phyloP scores from a whole-genome alignment of 2,888 invertebrate species.

The Sympetrum striolatum region DNA sequence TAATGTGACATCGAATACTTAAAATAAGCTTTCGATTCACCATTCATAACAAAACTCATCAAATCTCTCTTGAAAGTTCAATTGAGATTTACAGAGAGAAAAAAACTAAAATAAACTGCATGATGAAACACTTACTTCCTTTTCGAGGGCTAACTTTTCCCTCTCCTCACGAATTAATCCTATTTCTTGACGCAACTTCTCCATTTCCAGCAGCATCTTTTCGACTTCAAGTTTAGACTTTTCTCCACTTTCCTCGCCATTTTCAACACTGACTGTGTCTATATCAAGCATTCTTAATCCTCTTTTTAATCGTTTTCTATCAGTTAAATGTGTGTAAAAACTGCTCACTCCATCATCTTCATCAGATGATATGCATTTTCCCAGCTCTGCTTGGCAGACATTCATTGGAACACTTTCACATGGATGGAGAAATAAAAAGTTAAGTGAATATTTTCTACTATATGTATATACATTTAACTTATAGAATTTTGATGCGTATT shows the following conservation, averaged over 20 bases:
- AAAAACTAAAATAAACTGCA: too few species aligned
- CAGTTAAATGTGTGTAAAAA: neutral
- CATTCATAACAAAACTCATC: too few species aligned
- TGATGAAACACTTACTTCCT: neutral
- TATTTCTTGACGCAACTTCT: neutral
- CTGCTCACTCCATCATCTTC: neutral
- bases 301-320: neutral
- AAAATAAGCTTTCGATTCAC: too few species aligned
- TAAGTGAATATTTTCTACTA: neutral
- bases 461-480: neutral
- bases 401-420: neutral
- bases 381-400: slow-evolving; percentile 4
- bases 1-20: too few species aligned
- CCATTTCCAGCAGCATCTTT: slow-evolving; percentile 2
- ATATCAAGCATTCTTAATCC: neutral
- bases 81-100: too few species aligned
- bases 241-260: neutral
- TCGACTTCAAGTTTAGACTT: slow-evolving; percentile 11
- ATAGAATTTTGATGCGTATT: neutral
- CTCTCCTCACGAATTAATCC: slow-evolving; percentile 16
- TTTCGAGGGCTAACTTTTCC: neutral
- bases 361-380: slow-evolving; percentile 17
- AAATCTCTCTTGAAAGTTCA: too few species aligned
- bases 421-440: neutral
- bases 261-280: neutral